Percentiles rank a stretch among this genome's conserved stretches.
Evolutionary conservation across 2,888 invertebrate species (phyloP).

Genomic region (Neuroscelio doddi): DNA sequence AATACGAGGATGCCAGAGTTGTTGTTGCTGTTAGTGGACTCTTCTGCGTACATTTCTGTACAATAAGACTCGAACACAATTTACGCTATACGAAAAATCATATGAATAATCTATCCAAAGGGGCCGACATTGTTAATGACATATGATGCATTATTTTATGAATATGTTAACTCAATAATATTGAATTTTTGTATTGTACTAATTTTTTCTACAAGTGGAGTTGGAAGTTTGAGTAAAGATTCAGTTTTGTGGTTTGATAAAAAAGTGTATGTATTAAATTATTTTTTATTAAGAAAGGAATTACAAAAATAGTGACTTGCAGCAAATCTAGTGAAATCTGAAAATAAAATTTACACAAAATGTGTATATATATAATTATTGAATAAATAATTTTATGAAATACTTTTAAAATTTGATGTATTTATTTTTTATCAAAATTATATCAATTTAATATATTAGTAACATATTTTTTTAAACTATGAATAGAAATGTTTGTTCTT

Average conservation of each 20-base stretch:
- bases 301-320: background rate
- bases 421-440: background rate
- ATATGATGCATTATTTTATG: background rate
- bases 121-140: background rate
- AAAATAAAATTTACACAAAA: background rate
- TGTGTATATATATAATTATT: too few relatives aligned
- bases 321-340: background rate
- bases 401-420: background rate
- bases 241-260: background rate
- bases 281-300: background rate
- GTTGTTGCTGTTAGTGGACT: constrained; percentile 39
- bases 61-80: constrained; percentile 45
- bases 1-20: constrained; percentile 45
- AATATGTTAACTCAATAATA: too few relatives aligned
- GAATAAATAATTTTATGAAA: background rate
- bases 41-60: constrained; percentile 44
- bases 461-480: too few relatives aligned
- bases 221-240: background rate
- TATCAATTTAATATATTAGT: too few relatives aligned
- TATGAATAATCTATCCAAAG: constrained; percentile 37
- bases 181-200: background rate
- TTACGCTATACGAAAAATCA: constrained; percentile 48
- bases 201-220: background rate
- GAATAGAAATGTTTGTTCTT: too few relatives aligned
- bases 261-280: background rate